Conservation (phyloP, 2,113 vertebrate genomes). For the Montifringilla adamsi region DNA sequence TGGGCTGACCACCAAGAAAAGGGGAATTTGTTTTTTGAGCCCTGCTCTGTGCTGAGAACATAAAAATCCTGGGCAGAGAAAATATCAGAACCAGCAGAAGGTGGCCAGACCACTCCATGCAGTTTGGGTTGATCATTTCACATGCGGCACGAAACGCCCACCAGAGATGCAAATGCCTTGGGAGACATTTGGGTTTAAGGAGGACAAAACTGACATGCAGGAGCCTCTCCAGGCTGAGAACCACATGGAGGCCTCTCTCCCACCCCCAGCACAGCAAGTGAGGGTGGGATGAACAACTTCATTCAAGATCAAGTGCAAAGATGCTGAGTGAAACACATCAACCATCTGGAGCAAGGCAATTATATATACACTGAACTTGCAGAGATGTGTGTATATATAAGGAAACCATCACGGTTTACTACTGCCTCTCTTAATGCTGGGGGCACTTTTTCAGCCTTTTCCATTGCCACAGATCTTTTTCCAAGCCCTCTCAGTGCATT, state of each 20-base stretch:
- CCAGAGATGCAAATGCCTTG: not conserved
- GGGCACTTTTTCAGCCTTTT: conserved; percentile 27
- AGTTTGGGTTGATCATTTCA: not conserved
- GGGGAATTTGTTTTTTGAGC: not conserved
- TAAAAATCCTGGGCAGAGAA: not conserved
- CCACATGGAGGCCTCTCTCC: not conserved
- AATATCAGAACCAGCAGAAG: not conserved
- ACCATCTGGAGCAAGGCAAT: not conserved
- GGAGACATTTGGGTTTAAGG: not conserved
- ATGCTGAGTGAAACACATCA: not conserved
- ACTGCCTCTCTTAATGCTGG: conserved; percentile 48
- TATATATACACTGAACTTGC: conserved; percentile 48
- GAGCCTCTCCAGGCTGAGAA: not conserved
- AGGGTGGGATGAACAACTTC: conserved; percentile 7
- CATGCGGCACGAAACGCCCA: not conserved
- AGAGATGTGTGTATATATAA: conserved; percentile 51
- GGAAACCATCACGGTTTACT: conserved; percentile 24
- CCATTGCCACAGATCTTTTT: not conserved
- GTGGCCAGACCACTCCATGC: conserved; percentile 4
- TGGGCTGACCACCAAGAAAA: conserved; percentile 13
- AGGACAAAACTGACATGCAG: conserved; percentile 47
- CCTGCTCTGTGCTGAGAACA: not conserved
- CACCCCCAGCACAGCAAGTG: conserved; percentile 3
- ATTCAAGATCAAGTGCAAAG: conserved; percentile 34
- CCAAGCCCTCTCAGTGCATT: not conserved